Percentiles rank a stretch among this genome's conserved stretches.
phyloP scores from a whole-genome alignment of 2,797 vertebrate species.

The Oophaga sylvatica region DNA sequence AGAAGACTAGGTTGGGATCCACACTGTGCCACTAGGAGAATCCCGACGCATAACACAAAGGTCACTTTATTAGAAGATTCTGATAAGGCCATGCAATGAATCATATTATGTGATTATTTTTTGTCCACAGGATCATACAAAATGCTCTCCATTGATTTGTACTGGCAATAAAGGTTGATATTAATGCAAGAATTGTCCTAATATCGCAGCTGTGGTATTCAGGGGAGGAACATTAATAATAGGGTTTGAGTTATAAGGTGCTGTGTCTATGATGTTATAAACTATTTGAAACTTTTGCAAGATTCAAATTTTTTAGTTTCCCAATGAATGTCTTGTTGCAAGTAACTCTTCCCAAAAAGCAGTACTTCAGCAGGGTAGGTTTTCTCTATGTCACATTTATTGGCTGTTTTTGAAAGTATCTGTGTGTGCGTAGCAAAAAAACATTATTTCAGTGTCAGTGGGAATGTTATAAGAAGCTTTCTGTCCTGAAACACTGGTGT shows the following conservation, averaged over 20 bases:
- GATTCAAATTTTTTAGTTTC: background rate
- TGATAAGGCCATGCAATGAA: background rate
- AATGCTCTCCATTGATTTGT: background rate
- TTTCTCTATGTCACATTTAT: background rate
- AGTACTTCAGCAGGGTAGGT: background rate
- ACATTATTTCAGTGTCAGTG: background rate
- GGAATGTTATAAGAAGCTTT: background rate
- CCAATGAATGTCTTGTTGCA: slow-evolving; percentile 1
- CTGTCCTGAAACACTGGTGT: background rate
- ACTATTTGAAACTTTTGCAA: background rate
- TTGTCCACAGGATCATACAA: background rate
- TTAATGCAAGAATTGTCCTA: background rate
- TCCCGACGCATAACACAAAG: too few relatives aligned
- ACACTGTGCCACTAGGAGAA: too few relatives aligned
- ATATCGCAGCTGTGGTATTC: slow-evolving; percentile 9
- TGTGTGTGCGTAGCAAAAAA: background rate
- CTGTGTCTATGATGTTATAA: background rate
- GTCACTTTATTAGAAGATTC: background rate
- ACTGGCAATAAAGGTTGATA: background rate
- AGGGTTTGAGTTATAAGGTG: background rate
- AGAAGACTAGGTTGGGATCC: too few relatives aligned
- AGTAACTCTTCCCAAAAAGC: slow-evolving; percentile 4
- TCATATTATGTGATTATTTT: background rate
- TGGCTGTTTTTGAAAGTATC: background rate
- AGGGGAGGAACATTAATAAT: slow-evolving; percentile 3